phyloP scores from a whole-genome alignment of 2,797 vertebrate species.

The Lepus townsendii region DNA sequence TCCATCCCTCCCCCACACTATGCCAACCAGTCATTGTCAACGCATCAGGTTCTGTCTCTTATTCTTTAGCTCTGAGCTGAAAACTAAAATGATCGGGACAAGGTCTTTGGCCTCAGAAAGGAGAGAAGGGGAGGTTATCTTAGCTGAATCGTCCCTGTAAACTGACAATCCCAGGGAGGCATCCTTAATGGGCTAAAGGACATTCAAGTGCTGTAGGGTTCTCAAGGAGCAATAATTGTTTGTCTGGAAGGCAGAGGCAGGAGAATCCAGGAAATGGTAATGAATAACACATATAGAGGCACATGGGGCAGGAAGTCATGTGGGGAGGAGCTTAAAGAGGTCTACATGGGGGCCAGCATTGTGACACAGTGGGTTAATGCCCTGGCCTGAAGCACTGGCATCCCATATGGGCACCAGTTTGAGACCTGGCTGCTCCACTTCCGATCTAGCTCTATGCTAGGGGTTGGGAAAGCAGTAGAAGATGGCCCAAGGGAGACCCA shows the following conservation, averaged over 20 bases:
- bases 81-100: background rate
- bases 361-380: too few relatives aligned
- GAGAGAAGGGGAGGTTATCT: background rate
- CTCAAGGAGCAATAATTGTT: background rate
- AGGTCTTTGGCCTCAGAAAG: background rate
- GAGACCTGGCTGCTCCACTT: too few relatives aligned
- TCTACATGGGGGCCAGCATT: too few relatives aligned
- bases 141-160: background rate
- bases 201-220: background rate
- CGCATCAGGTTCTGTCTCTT: background rate
- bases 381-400: too few relatives aligned
- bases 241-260: background rate
- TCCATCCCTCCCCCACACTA: fast-evolving
- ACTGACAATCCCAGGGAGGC: background rate
- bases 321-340: background rate
- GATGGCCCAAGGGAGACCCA: too few relatives aligned
- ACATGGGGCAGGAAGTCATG: background rate
- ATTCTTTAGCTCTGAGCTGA: background rate
- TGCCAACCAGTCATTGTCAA: background rate
- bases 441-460: too few relatives aligned
- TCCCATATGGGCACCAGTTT: too few relatives aligned
- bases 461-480: too few relatives aligned
- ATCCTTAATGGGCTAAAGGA: background rate
- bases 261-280: background rate
- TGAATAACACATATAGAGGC: background rate